phyloP scores from a whole-genome alignment of 1,140 invertebrate genomes.

The Drosophila sturtevanti region DNA sequence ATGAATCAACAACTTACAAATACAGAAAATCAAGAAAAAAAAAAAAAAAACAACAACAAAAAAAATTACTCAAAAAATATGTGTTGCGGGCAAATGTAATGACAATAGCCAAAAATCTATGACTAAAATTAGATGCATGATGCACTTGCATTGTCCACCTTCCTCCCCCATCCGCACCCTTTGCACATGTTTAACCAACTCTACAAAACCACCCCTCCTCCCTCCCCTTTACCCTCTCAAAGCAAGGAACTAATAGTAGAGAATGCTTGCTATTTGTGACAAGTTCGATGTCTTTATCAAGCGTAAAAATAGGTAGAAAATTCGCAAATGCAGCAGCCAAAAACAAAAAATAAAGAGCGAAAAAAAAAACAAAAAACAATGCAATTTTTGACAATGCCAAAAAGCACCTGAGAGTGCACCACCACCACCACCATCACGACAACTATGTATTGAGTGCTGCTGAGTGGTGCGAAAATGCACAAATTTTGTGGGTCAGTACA shows the following conservation, averaged over 20 bases:
- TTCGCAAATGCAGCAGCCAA: conserved; percentile 53
- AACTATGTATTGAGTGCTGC: conserved; percentile 41
- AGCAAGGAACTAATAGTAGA: conserved; percentile 27
- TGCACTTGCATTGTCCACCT: conserved; percentile 56
- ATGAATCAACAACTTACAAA: conserved; percentile 52
- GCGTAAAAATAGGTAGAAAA: conserved; percentile 61
- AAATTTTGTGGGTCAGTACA: conserved; percentile 74
- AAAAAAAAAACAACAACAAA: no score
- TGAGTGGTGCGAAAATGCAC: conserved; percentile 55
- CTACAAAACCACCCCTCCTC: background rate
- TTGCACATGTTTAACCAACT: conserved; percentile 47
- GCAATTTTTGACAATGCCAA: conserved; percentile 74
- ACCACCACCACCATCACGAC: background rate
- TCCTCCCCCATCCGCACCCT: no score
- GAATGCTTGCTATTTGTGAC: conserved; percentile 71
- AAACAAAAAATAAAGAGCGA: no score
- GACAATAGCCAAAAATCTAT: conserved; percentile 40
- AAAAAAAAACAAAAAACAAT: no score
- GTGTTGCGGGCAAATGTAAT: conserved; percentile 39
- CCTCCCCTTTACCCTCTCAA: background rate
- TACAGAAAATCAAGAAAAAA: conserved; percentile 28
- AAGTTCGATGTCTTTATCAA: conserved; percentile 82
- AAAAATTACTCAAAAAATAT: conserved; percentile 53
- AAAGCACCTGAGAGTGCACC: conserved; percentile 40
- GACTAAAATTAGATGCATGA: conserved; percentile 72